These are phyloP conservation scores for Halcyon malimbica DNA, from an alignment of 2,113 vertebrate genomes.

Conservation along the genomic window DNA sequence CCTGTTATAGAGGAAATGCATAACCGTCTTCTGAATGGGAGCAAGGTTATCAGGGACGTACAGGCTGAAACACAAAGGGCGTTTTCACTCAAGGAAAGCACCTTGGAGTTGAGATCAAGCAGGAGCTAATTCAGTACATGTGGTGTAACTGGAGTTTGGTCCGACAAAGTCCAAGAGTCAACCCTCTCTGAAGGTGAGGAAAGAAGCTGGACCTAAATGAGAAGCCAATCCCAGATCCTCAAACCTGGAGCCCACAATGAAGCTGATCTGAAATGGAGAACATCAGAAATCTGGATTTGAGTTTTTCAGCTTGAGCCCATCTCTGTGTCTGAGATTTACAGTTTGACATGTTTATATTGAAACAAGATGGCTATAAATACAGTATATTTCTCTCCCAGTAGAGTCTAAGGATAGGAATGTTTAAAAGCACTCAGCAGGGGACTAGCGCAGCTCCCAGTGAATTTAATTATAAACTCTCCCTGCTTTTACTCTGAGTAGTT, in stretches of 20 bases:
- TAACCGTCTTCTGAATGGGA: background rate
- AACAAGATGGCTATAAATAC: conserved; percentile 65
- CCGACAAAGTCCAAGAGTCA: background rate
- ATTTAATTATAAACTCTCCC: conserved; percentile 55
- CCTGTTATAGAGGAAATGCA: background rate
- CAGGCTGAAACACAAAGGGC: background rate
- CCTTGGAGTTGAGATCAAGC: background rate
- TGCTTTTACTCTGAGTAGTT: conserved; percentile 23
- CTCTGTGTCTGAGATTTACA: conserved; percentile 45
- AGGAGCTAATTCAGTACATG: background rate
- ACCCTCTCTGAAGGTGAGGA: rapidly evolving
- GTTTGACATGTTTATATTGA: conserved; percentile 66
- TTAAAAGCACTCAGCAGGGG: conserved; percentile 63
- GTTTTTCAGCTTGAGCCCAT: conserved; percentile 49
- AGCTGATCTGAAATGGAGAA: background rate
- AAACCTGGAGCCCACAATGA: background rate
- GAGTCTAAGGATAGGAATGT: conserved; percentile 29
- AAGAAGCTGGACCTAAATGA: background rate
- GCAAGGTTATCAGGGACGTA: background rate
- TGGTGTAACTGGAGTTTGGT: background rate
- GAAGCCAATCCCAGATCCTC: background rate
- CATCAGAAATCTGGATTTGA: background rate
- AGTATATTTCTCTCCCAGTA: conserved; percentile 44
- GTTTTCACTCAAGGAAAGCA: background rate
- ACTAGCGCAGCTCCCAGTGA: conserved; percentile 36